Evolutionary conservation across 2,113 vertebrate species (phyloP).

Genomic region (Chelonoidis abingdonii): DNA sequence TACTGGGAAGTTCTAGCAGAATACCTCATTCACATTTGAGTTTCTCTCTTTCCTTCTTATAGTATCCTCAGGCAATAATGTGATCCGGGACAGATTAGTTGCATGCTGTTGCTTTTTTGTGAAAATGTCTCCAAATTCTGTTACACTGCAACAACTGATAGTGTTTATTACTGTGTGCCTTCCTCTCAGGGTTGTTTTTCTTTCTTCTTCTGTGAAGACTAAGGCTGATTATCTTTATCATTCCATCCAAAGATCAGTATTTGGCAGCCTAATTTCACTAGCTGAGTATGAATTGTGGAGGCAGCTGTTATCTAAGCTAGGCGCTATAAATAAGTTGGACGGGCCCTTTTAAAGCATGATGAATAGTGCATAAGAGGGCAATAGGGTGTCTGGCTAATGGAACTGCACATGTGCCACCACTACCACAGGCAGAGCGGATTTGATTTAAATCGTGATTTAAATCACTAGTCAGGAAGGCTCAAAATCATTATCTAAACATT

Average conservation of each 20-base stretch:
- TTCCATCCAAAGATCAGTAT: rapidly evolving
- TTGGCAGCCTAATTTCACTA: background rate
- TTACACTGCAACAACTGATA: rapidly evolving
- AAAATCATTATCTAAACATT: too few species aligned
- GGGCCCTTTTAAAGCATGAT: background rate
- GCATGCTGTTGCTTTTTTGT: background rate
- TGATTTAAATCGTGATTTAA: too few species aligned
- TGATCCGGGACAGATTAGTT: background rate
- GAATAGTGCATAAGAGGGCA: background rate
- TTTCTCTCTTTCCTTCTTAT: rapidly evolving
- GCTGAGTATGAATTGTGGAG: rapidly evolving
- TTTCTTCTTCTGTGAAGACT: background rate
- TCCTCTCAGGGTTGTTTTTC: background rate
- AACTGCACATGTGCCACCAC: too few species aligned
- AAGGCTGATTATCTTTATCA: background rate
- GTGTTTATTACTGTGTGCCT: background rate
- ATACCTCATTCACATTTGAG: slow-evolving; percentile 22
- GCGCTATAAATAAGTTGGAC: background rate
- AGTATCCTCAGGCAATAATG: rapidly evolving
- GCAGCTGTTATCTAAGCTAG: background rate
- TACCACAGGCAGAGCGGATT: too few species aligned
- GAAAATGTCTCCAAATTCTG: background rate
- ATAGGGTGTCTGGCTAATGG: too few species aligned
- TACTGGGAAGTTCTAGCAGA: slow-evolving; percentile 30
- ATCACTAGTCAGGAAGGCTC: too few species aligned